Evolutionary conservation across 2,113 vertebrate genomes (phyloP).

Genomic region (Electrona antarctica): DNA sequence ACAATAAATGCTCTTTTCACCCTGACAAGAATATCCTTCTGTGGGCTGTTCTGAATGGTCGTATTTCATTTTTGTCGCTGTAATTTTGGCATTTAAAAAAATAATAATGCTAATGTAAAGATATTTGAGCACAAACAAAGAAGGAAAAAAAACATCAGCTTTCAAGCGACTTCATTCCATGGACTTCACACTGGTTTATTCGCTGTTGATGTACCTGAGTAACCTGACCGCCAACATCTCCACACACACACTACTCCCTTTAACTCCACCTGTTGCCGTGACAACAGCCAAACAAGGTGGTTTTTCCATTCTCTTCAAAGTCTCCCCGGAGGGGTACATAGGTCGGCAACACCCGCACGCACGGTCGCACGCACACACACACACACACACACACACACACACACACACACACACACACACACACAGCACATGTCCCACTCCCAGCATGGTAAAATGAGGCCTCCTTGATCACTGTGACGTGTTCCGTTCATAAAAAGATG

Average conservation of each 20-base stretch:
- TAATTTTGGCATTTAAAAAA: too few species aligned
- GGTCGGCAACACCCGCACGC: background rate
- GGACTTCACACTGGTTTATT: too few species aligned
- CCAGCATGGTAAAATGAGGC: conserved; percentile 22
- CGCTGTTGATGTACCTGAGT: too few species aligned
- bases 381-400: background rate
- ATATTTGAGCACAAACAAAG: too few species aligned
- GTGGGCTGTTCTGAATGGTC: too few species aligned
- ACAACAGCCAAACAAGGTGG: conserved; percentile 19
- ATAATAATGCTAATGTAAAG: too few species aligned
- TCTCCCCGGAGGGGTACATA: background rate
- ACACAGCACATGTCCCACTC: background rate
- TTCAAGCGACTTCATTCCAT: too few species aligned
- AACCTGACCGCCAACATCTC: conserved; percentile 2
- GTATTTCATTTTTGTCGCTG: too few species aligned
- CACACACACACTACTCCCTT: background rate
- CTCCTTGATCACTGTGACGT: conserved; percentile 33
- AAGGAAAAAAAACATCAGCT: too few species aligned
- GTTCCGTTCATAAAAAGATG: conserved; percentile 49
- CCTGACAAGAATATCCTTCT: too few species aligned
- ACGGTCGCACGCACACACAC: background rate
- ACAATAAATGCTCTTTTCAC: too few species aligned
- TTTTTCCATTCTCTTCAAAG: conserved; percentile 1
- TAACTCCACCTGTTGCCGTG: conserved; percentile 25
- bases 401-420: conserved; percentile 2